Evolutionary conservation across 2,113 vertebrate species (phyloP).

Genomic region (Cyanoramphus novaezelandiae): DNA sequence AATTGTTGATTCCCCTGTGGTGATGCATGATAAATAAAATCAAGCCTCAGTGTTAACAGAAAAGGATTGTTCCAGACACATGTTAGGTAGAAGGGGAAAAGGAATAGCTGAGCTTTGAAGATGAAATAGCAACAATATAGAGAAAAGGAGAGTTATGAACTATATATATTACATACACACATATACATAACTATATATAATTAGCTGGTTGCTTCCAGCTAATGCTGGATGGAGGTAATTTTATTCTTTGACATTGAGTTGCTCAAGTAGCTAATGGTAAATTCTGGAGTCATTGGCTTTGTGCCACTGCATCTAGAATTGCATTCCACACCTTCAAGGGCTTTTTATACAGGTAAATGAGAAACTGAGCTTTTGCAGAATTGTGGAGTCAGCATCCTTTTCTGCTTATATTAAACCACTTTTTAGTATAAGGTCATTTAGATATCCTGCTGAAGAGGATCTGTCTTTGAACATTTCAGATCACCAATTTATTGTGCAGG

Average conservation of each 20-base stretch:
- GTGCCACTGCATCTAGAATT: background rate
- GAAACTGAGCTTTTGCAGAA: background rate
- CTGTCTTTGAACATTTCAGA: background rate
- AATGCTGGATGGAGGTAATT: background rate
- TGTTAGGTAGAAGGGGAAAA: background rate
- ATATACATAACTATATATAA: background rate
- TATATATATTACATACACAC: background rate
- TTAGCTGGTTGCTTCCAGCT: background rate
- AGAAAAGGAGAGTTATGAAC: background rate
- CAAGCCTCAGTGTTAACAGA: background rate
- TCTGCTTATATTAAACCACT: background rate
- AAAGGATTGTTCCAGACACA: background rate
- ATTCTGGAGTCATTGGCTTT: background rate
- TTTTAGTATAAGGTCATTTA: background rate
- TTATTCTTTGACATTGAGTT: background rate
- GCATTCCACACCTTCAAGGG: background rate
- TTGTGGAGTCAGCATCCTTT: background rate
- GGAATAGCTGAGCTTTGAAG: background rate
- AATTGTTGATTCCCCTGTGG: background rate
- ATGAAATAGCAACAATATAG: background rate
- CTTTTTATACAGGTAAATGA: background rate
- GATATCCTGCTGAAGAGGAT: background rate
- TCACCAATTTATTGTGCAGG: background rate
- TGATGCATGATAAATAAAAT: background rate
- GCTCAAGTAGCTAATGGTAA: background rate